Evolutionary conservation across 2,797 vertebrate species (phyloP).

Genomic region (Sebastes nivosus): DNA sequence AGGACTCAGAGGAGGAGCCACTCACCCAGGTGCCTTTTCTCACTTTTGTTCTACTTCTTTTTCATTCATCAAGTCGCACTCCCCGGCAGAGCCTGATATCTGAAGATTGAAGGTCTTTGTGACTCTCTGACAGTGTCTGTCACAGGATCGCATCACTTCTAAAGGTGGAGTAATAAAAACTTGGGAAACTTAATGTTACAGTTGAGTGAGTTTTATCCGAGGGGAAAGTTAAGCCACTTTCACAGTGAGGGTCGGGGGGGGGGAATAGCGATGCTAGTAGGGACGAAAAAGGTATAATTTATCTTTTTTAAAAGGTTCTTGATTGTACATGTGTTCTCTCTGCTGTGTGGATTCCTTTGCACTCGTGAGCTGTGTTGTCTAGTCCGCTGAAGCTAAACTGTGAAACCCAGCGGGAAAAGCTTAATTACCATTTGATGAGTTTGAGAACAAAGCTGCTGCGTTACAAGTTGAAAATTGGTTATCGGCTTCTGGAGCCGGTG

Average conservation of each 20-base stretch:
- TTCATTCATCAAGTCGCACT: conserved; percentile 64
- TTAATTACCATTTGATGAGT: conserved; percentile 77
- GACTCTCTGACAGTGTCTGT: conserved; percentile 58
- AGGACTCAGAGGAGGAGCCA: conserved; percentile 44
- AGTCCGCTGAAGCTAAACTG: conserved; percentile 19
- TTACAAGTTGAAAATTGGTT: conserved; percentile 75
- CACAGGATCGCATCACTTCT: conserved; percentile 52
- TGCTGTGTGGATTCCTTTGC: background rate
- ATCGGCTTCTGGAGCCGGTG: conserved; percentile 66
- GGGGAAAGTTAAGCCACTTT: conserved; percentile 44
- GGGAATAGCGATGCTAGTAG: background rate
- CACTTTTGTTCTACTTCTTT: conserved; percentile 68
- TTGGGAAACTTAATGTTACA: conserved; percentile 71
- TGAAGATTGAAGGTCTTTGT: conserved; percentile 66
- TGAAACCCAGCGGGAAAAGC: conserved; percentile 40
- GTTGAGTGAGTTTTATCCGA: conserved; percentile 60
- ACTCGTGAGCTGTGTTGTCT: conserved; percentile 21
- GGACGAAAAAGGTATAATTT: background rate
- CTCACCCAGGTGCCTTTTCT: conserved; percentile 53
- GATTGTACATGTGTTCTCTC: conserved; percentile 5
- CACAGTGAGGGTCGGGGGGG: background rate
- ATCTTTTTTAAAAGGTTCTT: background rate
- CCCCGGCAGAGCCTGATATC: conserved; percentile 56
- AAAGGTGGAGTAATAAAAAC: conserved; percentile 63
- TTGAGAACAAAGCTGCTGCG: conserved; percentile 62